phyloP scores from a whole-genome alignment of 1,140 invertebrate genomes.

The Drosophila chauvacae region DNA sequence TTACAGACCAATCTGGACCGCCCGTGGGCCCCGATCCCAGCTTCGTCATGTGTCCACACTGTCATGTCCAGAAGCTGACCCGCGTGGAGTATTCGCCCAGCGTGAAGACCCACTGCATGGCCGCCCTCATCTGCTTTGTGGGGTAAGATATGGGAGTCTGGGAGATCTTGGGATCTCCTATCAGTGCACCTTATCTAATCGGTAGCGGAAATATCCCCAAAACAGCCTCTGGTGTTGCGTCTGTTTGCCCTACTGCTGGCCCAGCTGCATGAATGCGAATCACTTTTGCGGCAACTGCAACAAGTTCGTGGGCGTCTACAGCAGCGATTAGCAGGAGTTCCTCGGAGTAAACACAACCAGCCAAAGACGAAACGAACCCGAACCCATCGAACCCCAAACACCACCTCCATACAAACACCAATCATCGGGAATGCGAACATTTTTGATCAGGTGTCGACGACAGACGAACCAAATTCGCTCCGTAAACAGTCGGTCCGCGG shows the following conservation, averaged over 20 bases:
- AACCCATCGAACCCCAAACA: constrained; percentile 32
- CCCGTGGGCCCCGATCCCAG: constrained; percentile 85
- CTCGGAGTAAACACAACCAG: constrained; percentile 18
- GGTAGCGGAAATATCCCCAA: constrained; percentile 7
- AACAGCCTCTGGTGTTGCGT: constrained; percentile 86
- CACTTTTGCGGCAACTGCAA: constrained; percentile 90
- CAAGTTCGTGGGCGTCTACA: constrained; percentile 87
- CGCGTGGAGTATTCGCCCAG: constrained; percentile 85
- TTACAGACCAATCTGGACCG: constrained; percentile 56
- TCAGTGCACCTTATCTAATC: constrained; percentile 40
- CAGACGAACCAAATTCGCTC: constrained; percentile 3
- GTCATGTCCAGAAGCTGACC: constrained; percentile 85
- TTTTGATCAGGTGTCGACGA: constrained; percentile 53
- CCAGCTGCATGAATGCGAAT: constrained; percentile 87
- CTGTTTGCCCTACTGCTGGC: constrained; percentile 88
- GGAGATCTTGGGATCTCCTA: constrained; percentile 2
- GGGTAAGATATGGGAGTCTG: constrained; percentile 83
- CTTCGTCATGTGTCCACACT: constrained; percentile 86
- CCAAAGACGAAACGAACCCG: constrained; percentile 33
- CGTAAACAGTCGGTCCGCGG: constrained; percentile 21
- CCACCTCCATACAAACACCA: constrained; percentile 3
- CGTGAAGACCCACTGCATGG: constrained; percentile 87
- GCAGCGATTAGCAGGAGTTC: constrained; percentile 39
- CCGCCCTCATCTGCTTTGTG: constrained; percentile 86
- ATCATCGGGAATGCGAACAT: constrained; percentile 42